These are phyloP conservation scores for Phalacrocorax carbo DNA, from an alignment of 2,113 vertebrate species.

Conservation along the genomic window DNA sequence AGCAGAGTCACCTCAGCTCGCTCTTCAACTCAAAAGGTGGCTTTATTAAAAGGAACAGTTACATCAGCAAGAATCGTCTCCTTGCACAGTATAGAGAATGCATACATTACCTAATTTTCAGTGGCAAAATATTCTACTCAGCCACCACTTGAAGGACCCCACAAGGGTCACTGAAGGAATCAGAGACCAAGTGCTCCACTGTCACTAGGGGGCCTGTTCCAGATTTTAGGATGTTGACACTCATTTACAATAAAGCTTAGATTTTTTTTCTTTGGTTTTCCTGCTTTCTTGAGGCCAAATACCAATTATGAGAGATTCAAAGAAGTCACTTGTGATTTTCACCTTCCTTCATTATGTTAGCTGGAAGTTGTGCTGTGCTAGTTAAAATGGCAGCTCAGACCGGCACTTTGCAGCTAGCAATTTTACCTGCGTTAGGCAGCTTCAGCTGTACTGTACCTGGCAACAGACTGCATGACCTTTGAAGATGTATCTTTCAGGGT, in stretches of 20 bases:
- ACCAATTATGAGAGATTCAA: not conserved
- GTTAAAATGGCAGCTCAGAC: not conserved
- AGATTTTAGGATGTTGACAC: not conserved
- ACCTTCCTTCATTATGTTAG: not conserved
- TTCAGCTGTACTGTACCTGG: conserved; percentile 79
- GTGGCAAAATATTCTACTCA: not conserved
- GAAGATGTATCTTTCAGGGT: conserved; percentile 97
- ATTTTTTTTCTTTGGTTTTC: not conserved
- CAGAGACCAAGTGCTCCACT: not conserved
- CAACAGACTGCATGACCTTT: conserved; percentile 96
- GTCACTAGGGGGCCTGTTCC: not conserved
- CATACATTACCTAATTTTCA: not conserved
- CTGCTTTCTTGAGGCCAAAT: not conserved
- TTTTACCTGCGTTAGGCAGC: not conserved
- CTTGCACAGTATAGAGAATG: not conserved
- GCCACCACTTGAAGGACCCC: not conserved
- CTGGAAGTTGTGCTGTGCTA: not conserved
- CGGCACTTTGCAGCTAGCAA: not conserved
- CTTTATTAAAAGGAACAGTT: not conserved
- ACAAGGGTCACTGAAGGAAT: not conserved
- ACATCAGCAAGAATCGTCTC: not conserved
- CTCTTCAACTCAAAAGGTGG: not conserved
- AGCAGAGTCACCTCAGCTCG: not conserved
- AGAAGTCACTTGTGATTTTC: not conserved
- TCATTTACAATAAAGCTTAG: not conserved